A percentile compares a stretch with the other conserved stretches of the same genome.
Evolutionary conservation across 2,113 vertebrate genomes (phyloP).

Genomic region (Mesitornis unicolor): DNA sequence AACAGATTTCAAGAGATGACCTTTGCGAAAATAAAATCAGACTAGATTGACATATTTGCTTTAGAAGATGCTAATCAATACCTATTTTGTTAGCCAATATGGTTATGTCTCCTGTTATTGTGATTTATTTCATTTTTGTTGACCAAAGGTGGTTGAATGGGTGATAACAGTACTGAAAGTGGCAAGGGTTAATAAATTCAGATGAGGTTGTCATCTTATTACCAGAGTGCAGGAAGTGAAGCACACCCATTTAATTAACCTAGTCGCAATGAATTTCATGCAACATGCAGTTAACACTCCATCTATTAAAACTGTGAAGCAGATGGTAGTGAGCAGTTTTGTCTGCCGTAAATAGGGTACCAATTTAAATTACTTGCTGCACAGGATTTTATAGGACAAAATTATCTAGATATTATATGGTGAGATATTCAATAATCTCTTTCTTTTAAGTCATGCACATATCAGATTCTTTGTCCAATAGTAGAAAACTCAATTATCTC

Average conservation of each 20-base stretch:
- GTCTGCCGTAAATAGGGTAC: slow-evolving; percentile 62
- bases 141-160: slow-evolving; percentile 42
- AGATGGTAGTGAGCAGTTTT: slow-evolving; percentile 67
- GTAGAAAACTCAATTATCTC: slow-evolving; percentile 29
- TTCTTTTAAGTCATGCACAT: slow-evolving; percentile 1
- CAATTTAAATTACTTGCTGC: slow-evolving; percentile 64
- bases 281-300: slow-evolving; percentile 64
- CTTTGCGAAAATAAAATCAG: slow-evolving; percentile 22
- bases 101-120: slow-evolving; percentile 46
- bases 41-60: slow-evolving; percentile 27
- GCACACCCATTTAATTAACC: slow-evolving; percentile 71
- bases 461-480: neutral
- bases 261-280: slow-evolving; percentile 70
- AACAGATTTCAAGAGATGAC: slow-evolving; percentile 29
- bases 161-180: slow-evolving; percentile 45
- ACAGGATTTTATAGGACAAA: slow-evolving; percentile 47
- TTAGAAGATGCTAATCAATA: slow-evolving; percentile 65
- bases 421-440: slow-evolving; percentile 54
- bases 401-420: slow-evolving; percentile 62
- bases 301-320: slow-evolving; percentile 62
- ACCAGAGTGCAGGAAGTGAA: slow-evolving; percentile 66
- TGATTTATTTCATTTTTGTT: slow-evolving; percentile 64
- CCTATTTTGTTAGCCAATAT: slow-evolving; percentile 50
- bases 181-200: slow-evolving; percentile 71
- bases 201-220: slow-evolving; percentile 69